Evolutionary conservation across 2,888 invertebrate species (phyloP).

Genomic region (Andrena dorsata): DNA sequence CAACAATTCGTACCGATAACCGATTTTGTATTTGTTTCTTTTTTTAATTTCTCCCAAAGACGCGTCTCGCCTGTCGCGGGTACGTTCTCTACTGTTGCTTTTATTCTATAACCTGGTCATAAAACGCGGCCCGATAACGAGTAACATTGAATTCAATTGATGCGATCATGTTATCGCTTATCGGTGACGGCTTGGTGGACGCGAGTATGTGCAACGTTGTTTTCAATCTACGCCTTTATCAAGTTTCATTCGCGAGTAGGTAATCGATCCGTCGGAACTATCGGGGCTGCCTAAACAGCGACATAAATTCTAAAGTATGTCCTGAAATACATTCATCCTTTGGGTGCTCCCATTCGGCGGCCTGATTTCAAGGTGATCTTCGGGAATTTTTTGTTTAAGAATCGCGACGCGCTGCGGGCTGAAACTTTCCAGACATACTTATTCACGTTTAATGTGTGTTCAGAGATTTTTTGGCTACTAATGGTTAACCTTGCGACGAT

Average conservation of each 20-base stretch:
- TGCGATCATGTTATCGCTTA: slow-evolving; percentile 69
- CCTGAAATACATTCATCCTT: slow-evolving; percentile 7
- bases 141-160: slow-evolving; percentile 66
- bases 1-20: slow-evolving; percentile 26
- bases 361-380: too few species aligned
- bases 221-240: slow-evolving; percentile 45
- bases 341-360: too few species aligned
- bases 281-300: slow-evolving; percentile 1
- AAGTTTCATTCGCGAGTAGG: slow-evolving; percentile 19
- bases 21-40: background rate
- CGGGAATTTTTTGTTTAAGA: too few species aligned
- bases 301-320: background rate
- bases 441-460: too few species aligned
- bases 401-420: too few species aligned
- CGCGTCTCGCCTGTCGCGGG: slow-evolving; percentile 39
- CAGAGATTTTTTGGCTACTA: too few species aligned
- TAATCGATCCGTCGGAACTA: slow-evolving; percentile 36
- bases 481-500: too few species aligned
- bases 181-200: slow-evolving; percentile 41
- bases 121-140: slow-evolving; percentile 62
- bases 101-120: slow-evolving; percentile 50
- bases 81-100: slow-evolving; percentile 49
- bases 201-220: slow-evolving; percentile 42
- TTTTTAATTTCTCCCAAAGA: slow-evolving; percentile 22
- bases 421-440: too few species aligned